Percentiles rank a stretch among this genome's conserved stretches.
Evolutionary conservation across 2,888 invertebrate genomes (phyloP).

Genomic region (Neoitamus cyanurus): DNA sequence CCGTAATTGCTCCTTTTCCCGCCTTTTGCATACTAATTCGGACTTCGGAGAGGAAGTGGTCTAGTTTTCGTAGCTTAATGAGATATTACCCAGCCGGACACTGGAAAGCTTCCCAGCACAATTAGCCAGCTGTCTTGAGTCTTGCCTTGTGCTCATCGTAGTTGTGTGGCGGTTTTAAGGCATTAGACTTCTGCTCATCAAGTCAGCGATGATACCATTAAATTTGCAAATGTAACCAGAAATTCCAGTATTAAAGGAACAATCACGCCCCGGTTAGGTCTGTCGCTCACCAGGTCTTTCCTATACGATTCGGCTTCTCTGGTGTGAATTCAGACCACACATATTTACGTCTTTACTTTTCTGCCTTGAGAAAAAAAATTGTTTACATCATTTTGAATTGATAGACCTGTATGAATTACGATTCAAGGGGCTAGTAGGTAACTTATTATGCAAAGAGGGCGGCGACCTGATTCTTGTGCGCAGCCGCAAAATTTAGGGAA

Average conservation of each 20-base stretch:
- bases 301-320: not conserved
- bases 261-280: not conserved
- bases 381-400: not conserved
- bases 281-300: not conserved
- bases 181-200: not conserved
- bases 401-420: not conserved
- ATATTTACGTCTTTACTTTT: not conserved
- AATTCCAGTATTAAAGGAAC: not conserved
- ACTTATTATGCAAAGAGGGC: no score
- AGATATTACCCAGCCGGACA: not conserved
- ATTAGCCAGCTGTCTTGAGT: not conserved
- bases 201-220: not conserved
- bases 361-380: not conserved
- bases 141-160: not conserved
- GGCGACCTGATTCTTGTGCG: not conserved
- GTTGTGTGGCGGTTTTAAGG: not conserved
- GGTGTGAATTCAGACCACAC: not conserved
- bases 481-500: no score
- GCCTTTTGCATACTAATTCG: not conserved
- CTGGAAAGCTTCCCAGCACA: not conserved
- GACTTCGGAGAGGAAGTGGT: not conserved
- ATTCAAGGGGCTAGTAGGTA: not conserved
- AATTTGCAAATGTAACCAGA: not conserved
- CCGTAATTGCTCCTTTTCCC: conserved; percentile 17
- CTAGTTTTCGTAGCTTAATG: conserved; percentile 3